Conservation (phyloP, 2,797 vertebrate genomes). For the Scarus forsteni region DNA sequence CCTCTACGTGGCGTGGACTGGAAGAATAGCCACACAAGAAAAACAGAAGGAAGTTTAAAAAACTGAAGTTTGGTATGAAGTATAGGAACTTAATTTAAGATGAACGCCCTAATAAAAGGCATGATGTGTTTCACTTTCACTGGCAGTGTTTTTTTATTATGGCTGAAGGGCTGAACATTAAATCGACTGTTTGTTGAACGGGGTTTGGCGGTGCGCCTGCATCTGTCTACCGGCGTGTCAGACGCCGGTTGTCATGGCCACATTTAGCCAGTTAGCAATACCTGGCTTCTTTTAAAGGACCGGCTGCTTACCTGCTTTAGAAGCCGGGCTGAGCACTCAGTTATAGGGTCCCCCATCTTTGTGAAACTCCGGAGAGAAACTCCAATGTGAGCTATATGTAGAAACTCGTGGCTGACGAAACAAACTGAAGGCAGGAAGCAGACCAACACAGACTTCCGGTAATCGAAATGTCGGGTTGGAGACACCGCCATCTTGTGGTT, state of each 20-base stretch:
- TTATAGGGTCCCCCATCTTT: conserved; percentile 85
- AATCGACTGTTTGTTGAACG: background rate
- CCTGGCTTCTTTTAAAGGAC: rapidly evolving
- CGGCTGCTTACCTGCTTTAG: conserved; percentile 86
- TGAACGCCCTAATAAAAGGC: too few relatives aligned
- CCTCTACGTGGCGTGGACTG: too few relatives aligned
- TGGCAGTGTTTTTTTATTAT: background rate
- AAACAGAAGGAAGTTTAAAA: too few relatives aligned
- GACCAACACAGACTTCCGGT: conserved; percentile 49
- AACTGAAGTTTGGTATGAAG: rapidly evolving
- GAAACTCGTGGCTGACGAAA: conserved; percentile 70
- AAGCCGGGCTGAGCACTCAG: conserved; percentile 82
- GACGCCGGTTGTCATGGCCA: background rate
- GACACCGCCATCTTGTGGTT: conserved; percentile 13
- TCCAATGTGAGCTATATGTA: background rate
- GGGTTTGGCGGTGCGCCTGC: background rate
- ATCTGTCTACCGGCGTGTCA: background rate
- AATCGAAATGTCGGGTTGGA: background rate
- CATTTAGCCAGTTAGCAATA: conserved; percentile 7
- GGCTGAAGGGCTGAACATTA: background rate
- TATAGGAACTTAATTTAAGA: background rate
- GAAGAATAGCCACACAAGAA: too few relatives aligned
- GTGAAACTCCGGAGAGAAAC: background rate
- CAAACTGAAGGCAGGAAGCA: conserved; percentile 32
- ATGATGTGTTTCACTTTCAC: background rate